Evolutionary conservation across 1,140 invertebrate species (phyloP), one percentile per base, ranked within the genome.

Genomic region (Heterodera schachtii): DNA sequence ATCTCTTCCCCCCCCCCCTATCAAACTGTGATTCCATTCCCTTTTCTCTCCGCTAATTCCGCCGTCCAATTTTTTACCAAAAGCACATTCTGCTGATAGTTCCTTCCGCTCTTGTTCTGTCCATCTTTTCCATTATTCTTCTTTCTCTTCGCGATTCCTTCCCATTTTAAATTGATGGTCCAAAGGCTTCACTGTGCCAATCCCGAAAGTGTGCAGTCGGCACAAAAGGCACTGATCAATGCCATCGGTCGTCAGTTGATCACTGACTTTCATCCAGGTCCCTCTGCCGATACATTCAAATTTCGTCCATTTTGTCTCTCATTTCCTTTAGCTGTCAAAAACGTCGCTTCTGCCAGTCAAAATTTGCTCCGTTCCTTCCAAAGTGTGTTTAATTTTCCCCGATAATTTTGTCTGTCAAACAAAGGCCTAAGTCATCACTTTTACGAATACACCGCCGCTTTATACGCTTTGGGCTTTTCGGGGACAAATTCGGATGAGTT

Each of bases 231-330:
- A n/a, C 46, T 3, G 43, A 70, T 78, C 44, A 67, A 46, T 46
- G 3, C 52, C 47, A 78, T 78, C 8, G 13, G 49, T 13, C 66
- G 70, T 66, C 76, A 78, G 31, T 47, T 78, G 21, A 41, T 19
- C 60, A 41, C 52, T 3, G 76, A 78, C 11, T 78, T 78, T 21
- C 76, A 78, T 21, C 76, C 76, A 70, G 76, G 76, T 78, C 64
- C 7, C 31, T 43, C n/a, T 67, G 4, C 8, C 19, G 31, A 0
- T 7, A 3, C n/a, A 16, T 1, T 9, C 57, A 4, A 66, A 3
- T 67, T 41, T 31, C 47, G 7, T 43, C 44, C 31, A 52, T 2
- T 75, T 13, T 57, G 16, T 47, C 11, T 11, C 60, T 9, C 9
- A 11, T 69, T 31, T 11, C n/a, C 60, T 57, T 57, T 19, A 78